phyloP scores from a whole-genome alignment of 2,797 vertebrate genomes.

The Kryptopterus vitreolus region DNA sequence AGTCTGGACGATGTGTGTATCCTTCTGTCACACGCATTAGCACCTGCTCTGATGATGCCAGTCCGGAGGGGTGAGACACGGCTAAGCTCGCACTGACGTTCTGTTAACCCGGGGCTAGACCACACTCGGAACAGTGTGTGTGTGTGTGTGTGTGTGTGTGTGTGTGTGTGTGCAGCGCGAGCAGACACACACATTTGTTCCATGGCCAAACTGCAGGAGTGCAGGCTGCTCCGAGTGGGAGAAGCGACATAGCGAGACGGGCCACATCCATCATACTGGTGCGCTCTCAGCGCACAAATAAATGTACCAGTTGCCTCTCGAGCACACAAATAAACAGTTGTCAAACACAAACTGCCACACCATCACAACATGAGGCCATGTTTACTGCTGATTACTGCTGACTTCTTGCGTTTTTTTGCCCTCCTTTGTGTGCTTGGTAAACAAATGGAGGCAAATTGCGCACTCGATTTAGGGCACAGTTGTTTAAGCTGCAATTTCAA shows the following conservation, averaged over 20 bases:
- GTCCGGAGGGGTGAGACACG: slow-evolving; percentile 29
- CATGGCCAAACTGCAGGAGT: slow-evolving; percentile 16
- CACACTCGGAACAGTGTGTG: slow-evolving; percentile 16
- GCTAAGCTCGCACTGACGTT: slow-evolving; percentile 22
- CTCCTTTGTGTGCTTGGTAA: slow-evolving; percentile 38
- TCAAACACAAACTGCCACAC: slow-evolving; percentile 50
- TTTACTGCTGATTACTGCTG: slow-evolving; percentile 27
- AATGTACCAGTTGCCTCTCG: slow-evolving; percentile 36
- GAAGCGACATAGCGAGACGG: slow-evolving; percentile 25
- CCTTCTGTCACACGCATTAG: slow-evolving; percentile 53
- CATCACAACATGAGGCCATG: slow-evolving; percentile 42
- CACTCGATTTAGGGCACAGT: slow-evolving; percentile 37
- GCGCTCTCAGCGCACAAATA: slow-evolving; percentile 23
- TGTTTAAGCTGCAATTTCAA: slow-evolving; percentile 28
- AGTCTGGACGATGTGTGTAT: slow-evolving; percentile 52
- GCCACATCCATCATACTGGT: slow-evolving; percentile 33
- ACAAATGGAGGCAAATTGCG: slow-evolving; percentile 45
- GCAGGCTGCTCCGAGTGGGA: not conserved
- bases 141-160: slow-evolving; percentile 15
- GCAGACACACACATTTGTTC: slow-evolving; percentile 37
- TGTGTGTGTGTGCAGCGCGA: slow-evolving; percentile 3
- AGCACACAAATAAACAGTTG: slow-evolving; percentile 45
- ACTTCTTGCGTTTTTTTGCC: slow-evolving; percentile 33
- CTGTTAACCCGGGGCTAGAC: slow-evolving; percentile 28
- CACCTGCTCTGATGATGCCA: slow-evolving; percentile 37